These are phyloP conservation scores for Myotis yumanensis DNA, from an alignment of 2,113 vertebrate species.

Conservation along the genomic window DNA sequence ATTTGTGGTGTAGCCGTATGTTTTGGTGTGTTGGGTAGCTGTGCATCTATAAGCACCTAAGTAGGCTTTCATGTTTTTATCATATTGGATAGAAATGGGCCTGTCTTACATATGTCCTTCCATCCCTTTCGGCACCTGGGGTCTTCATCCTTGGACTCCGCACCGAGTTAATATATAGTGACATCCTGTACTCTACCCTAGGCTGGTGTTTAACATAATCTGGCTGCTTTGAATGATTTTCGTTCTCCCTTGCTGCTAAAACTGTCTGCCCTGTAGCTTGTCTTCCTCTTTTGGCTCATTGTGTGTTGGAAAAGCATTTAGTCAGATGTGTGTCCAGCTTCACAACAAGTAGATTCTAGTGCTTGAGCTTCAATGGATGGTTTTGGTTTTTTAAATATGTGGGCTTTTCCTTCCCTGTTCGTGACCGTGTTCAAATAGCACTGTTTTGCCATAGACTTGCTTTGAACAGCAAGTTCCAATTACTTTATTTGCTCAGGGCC, in stretches of 20 bases:
- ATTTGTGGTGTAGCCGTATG: background rate
- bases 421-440: background rate
- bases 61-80: background rate
- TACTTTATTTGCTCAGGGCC: slow-evolving; percentile 25
- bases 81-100: background rate
- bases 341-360: background rate
- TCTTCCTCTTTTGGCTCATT: background rate
- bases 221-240: background rate
- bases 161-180: rapidly evolving
- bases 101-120: background rate
- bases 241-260: background rate
- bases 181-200: background rate
- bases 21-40: background rate
- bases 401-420: background rate
- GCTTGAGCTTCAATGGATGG: background rate
- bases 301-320: slow-evolving; percentile 12
- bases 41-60: background rate
- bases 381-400: background rate
- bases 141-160: background rate
- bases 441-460: background rate
- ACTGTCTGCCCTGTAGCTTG: background rate
- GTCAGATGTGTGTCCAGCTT: background rate
- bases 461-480: slow-evolving; percentile 1
- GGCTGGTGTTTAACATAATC: background rate
- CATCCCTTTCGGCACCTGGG: background rate